Conservation (phyloP, 2,797 vertebrate genomes). For the Brachymystax lenok region DNA sequence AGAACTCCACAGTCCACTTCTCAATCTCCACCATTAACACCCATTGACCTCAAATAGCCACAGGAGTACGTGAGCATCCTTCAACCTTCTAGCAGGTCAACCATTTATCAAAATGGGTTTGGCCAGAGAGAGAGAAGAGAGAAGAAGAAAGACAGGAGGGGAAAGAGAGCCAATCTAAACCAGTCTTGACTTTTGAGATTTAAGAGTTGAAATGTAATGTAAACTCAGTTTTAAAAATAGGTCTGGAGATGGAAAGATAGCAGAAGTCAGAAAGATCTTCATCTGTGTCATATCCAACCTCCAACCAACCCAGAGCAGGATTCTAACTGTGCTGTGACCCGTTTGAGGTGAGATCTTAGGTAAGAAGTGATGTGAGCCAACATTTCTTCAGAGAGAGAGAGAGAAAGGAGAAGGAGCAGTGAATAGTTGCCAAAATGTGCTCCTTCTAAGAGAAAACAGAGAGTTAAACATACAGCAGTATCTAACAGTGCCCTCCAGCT, state of each 20-base stretch:
- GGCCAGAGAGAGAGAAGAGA: neutral
- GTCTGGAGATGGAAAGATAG: too few species aligned
- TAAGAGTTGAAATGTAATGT: too few species aligned
- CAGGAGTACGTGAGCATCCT: conserved; percentile 36
- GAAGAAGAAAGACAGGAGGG: neutral
- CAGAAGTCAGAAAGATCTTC: neutral
- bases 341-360: too few species aligned
- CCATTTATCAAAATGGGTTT: neutral
- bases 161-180: too few species aligned
- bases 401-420: conserved; percentile 15
- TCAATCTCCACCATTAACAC: conserved; percentile 34
- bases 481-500: conserved; percentile 36
- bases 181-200: too few species aligned
- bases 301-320: neutral
- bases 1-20: conserved; percentile 42
- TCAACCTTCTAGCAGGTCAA: conserved; percentile 16
- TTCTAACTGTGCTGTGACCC: neutral
- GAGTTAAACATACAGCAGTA: conserved; percentile 33
- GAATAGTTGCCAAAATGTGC: conserved; percentile 17
- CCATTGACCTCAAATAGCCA: conserved; percentile 31
- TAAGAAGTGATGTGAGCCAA: neutral
- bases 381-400: conserved; percentile 4
- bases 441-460: conserved; percentile 17
- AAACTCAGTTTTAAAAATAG: too few species aligned
- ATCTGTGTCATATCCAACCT: neutral